phyloP scores from a whole-genome alignment of 2,888 invertebrate genomes.

The Drosophila mayaguana region DNA sequence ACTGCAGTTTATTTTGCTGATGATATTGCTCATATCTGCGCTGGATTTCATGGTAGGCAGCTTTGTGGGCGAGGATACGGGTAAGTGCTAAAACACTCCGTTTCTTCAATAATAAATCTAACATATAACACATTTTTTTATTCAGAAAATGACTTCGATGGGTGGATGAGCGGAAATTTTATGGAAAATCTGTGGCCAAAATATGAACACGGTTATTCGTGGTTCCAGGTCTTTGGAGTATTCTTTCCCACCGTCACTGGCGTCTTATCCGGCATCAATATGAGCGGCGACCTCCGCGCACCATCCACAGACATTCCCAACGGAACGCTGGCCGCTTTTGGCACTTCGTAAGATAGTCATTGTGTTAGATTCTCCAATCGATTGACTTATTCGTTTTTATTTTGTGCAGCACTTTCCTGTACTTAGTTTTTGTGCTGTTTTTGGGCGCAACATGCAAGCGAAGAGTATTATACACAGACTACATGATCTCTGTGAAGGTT shows the following conservation, averaged over 20 bases:
- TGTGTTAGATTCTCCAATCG: background rate
- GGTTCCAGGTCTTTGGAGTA: conserved; percentile 98
- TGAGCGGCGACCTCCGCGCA: conserved; percentile 97
- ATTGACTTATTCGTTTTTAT: background rate
- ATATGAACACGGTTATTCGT: conserved; percentile 92
- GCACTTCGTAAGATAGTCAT: conserved; percentile 89
- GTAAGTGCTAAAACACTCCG: conserved; percentile 84
- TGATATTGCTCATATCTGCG: conserved; percentile 94
- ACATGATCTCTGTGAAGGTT: conserved; percentile 96
- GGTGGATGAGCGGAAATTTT: conserved; percentile 93
- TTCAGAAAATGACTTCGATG: conserved; percentile 92
- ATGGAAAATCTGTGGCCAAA: conserved; percentile 92
- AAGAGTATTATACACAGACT: conserved; percentile 90
- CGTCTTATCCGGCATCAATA: conserved; percentile 98
- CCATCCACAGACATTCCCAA: conserved; percentile 97
- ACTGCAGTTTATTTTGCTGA: conserved; percentile 94
- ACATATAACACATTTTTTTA: conserved; percentile 53
- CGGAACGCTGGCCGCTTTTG: conserved; percentile 96
- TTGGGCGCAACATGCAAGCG: conserved; percentile 95
- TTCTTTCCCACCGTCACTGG: conserved; percentile 99
- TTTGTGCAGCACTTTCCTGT: conserved; percentile 90
- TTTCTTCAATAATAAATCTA: background rate
- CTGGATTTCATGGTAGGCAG: conserved; percentile 97
- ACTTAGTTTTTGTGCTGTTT: conserved; percentile 95
- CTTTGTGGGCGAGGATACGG: conserved; percentile 90